Evolutionary conservation across 1,140 invertebrate species (phyloP), one percentile per base, ranked within the genome.

Genomic region (Tyrophagus putrescentiae): DNA sequence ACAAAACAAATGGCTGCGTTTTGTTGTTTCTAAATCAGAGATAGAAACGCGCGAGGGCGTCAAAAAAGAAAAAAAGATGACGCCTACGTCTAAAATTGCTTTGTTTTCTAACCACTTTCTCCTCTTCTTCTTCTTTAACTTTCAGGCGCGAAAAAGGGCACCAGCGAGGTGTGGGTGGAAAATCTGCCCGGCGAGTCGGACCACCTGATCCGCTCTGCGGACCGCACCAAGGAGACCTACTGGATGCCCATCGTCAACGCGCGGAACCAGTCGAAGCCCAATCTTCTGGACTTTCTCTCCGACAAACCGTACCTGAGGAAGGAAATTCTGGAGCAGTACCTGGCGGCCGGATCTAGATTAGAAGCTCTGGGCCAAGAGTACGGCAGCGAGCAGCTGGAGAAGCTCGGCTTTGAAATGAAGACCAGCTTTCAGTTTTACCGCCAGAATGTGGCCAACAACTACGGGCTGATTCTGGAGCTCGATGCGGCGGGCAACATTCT

Each of bases 121-220:
- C n/a, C n/a, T n/a, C n/a, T 39, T 39, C 36, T 39, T 39, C 13
- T 13, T 39, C 21, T 13, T 52, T 1, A 4, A 52, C 3, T 2
- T 2, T 13, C 4, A 59, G 57, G 87, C 16, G 72, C 77, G 1
- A 84, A 84, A 62, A 78, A 79, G 65, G 85, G 85, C 18, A 75
- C 76, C 59, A 68, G 69, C 2, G 85, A 88, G 67, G 70, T 85
- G 1, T 84, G 89, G 67, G 66, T 82, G 16, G 80, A 84, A 67
- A 82, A 81, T 45, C 72, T 92, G 60, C 85, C 87, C 48, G 87
- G 87, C 66, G 57, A 76, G 6, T 83, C 85, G n/a, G 87, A 92
- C 70, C 89, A 88, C 69, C 70, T 89, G 32, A 76, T 82, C 41
- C 71, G 72, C 0, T 82, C 82, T 67, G 77, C 75, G 18, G 70